phyloP scores from a whole-genome alignment of 2,797 vertebrate genomes.

The Thripadectes ignobilis region DNA sequence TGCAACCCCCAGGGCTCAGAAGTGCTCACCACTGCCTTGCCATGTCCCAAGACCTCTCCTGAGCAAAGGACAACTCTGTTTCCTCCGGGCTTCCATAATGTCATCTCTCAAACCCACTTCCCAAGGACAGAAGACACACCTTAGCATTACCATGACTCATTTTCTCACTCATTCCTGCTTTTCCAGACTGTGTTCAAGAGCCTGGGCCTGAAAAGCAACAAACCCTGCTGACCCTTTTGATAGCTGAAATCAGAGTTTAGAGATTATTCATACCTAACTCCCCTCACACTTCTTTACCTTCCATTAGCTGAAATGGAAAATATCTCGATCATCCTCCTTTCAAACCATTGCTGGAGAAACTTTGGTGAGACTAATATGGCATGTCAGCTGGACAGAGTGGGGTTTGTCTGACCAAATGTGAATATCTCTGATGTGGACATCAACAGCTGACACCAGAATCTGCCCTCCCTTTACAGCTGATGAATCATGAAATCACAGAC shows the following conservation, averaged over 20 bases:
- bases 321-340: background rate
- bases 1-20: background rate
- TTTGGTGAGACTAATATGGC: background rate
- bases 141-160: fast-evolving
- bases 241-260: background rate
- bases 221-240: background rate
- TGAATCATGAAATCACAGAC: background rate
- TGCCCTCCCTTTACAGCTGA: background rate
- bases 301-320: background rate
- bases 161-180: background rate
- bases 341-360: background rate
- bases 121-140: background rate
- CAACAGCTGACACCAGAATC: background rate
- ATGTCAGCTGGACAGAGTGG: background rate
- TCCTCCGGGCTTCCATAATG: background rate
- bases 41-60: background rate
- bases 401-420: background rate
- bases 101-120: background rate
- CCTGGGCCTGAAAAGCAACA: background rate
- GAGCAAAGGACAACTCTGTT: background rate
- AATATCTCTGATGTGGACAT: background rate
- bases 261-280: background rate
- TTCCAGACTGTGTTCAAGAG: background rate
- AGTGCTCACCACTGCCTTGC: fast-evolving
- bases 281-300: background rate